Percentiles rank a stretch among this genome's conserved stretches.
Conservation (phyloP, 2,888 invertebrate species). For the Sinotaia quadrata region DNA sequence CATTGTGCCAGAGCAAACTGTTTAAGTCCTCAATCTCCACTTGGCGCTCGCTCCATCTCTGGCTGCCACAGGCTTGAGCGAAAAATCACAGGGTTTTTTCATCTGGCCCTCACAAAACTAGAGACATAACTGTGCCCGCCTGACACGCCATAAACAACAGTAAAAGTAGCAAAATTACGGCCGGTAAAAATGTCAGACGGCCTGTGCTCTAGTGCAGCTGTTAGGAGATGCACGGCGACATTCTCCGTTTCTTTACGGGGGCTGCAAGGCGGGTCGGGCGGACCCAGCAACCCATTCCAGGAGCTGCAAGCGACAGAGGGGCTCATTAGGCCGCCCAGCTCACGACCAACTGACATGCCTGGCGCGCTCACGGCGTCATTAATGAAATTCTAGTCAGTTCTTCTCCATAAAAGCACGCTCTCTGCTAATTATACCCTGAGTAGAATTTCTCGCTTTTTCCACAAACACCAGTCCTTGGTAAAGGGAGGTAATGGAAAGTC, state of each 20-base stretch:
- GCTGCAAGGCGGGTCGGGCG: neutral
- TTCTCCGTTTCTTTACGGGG: conserved; percentile 13
- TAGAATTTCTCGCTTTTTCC: neutral
- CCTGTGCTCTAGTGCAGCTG: conserved; percentile 21
- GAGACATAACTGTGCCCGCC: neutral
- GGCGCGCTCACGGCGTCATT: conserved; percentile 14
- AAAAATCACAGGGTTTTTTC: neutral
- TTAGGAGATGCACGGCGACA: conserved; percentile 22
- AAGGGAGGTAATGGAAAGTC: conserved; percentile 17
- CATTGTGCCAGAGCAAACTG: too few species aligned
- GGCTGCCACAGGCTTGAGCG: conserved; percentile 2
- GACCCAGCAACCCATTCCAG: neutral
- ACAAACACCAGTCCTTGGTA: neutral
- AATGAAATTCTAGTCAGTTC: conserved; percentile 29
- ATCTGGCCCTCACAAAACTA: neutral
- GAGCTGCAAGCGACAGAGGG: neutral
- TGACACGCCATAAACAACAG: conserved; percentile 29
- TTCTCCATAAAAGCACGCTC: conserved; percentile 21
- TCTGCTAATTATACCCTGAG: neutral
- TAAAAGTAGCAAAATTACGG: conserved; percentile 28
- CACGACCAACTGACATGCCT: conserved; percentile 21
- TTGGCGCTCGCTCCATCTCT: conserved; percentile 12
- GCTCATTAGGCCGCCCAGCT: conserved; percentile 1
- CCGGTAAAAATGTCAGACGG: conserved; percentile 29
- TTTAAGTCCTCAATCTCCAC: conserved; percentile 13